Conservation (phyloP, 2,888 invertebrate genomes). For the Metopia argyrocephala region DNA sequence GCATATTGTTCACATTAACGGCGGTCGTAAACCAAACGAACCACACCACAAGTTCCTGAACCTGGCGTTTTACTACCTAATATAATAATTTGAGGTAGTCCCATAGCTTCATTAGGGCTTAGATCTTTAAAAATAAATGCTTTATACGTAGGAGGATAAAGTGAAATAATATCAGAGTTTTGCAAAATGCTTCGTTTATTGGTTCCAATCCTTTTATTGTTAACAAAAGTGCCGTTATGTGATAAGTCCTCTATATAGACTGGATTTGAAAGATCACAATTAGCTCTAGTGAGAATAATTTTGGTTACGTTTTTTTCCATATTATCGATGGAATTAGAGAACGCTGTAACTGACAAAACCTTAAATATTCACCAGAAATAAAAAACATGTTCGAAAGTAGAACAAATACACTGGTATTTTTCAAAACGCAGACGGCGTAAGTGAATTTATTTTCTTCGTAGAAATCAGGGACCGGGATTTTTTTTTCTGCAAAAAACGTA, state of each 20-base stretch:
- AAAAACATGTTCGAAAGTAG: too few relatives aligned
- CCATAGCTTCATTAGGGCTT: conserved; percentile 81
- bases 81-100: conserved; percentile 84
- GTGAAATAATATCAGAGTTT: conserved; percentile 86
- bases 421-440: too few relatives aligned
- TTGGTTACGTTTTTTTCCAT: too few relatives aligned
- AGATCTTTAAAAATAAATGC: conserved; percentile 87
- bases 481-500: too few relatives aligned
- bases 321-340: too few relatives aligned
- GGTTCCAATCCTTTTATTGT: conserved; percentile 85
- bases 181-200: conserved; percentile 84
- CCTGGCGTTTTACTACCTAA: conserved; percentile 88
- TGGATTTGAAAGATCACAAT: conserved; percentile 74
- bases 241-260: conserved; percentile 83
- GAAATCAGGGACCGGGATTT: too few relatives aligned
- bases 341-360: too few relatives aligned
- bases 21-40: conserved; percentile 86
- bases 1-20: conserved; percentile 86
- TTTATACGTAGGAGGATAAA: conserved; percentile 82
- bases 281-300: conserved; percentile 78
- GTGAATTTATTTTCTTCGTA: too few relatives aligned
- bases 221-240: conserved; percentile 91
- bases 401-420: too few relatives aligned
- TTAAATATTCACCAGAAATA: too few relatives aligned
- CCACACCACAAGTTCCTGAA: conserved; percentile 91